Evolutionary conservation across 2,797 vertebrate genomes (phyloP).

Genomic region (Perodicticus potto): DNA sequence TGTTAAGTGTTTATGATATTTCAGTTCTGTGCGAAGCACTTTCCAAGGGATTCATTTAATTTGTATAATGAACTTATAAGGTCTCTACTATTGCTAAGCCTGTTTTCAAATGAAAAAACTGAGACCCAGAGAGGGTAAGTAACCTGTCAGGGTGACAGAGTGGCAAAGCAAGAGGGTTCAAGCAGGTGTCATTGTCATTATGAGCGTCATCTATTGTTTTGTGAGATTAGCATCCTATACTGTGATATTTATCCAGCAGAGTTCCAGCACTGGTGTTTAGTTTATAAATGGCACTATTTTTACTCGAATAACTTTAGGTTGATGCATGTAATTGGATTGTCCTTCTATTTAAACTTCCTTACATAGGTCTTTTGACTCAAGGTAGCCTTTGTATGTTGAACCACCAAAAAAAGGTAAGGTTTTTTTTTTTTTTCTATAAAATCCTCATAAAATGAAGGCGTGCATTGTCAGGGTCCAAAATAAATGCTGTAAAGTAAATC

Average conservation of each 20-base stretch:
- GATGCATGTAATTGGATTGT: background rate
- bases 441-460: background rate
- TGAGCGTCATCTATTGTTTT: background rate
- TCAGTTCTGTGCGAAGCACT: background rate
- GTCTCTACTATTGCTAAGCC: background rate
- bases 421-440: background rate
- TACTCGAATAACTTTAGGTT: background rate
- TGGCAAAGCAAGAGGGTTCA: background rate
- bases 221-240: background rate
- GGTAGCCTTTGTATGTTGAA: background rate
- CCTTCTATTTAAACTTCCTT: background rate
- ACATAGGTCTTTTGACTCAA: background rate
- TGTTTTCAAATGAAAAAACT: constrained; percentile 15
- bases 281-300: background rate
- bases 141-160: background rate
- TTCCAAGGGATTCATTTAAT: background rate
- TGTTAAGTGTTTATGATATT: background rate
- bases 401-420: background rate
- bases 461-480: background rate
- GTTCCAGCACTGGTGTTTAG: background rate
- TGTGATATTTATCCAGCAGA: background rate
- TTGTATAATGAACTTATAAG: background rate
- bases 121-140: background rate
- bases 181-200: background rate
- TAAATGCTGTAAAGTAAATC: constrained; percentile 2